Evolutionary conservation across 2,797 vertebrate genomes (phyloP), one percentile per base, ranked within the genome.

Genomic region (Falco peregrinus): DNA sequence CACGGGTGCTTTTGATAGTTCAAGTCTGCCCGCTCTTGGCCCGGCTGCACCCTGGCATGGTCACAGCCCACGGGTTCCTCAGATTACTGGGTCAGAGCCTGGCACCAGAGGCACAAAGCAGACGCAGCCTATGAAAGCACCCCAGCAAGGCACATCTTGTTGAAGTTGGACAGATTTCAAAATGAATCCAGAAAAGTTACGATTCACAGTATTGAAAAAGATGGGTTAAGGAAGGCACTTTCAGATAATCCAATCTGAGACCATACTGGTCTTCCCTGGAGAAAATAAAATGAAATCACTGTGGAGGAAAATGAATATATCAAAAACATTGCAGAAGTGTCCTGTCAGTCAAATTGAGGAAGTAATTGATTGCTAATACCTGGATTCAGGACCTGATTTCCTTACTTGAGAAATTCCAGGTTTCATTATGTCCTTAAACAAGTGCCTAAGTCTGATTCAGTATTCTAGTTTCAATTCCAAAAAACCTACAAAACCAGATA

Each of bases 401-500:
- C 57, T 91, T 91, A 29, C 69, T 54, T 68, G 76, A 54, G 63
- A 78, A 81, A 76, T 67, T 91, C 53, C 73, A 56, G 45, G 63
- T 90, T 91, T 94, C 48, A 71, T 74, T 64, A 41, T 61, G 48
- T 57, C 82, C 78, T 88, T 80, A 51, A 82, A 89, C 11, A 73
- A 91, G 50, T 56, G 45, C 48, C 45, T 77, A 70, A 78, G 17
- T 68, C 69, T 37, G 54, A 89, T 71, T 93, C 88, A 87, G 5
- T 94, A 86, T 90, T 91, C 79, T 94, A 80, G 91, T 95, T 87
- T 92, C 86, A 87, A 97, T 96, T 97, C 89, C 39, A 77, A 93
- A 97, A 97, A 78, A 31, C 0, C 15, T 45, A 81, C 35, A 75
- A 53, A 86, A 85, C 60, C 83, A 84, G 71, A 84, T 97, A 96